Percentiles rank a stretch among this genome's conserved stretches.
Evolutionary conservation across 92 coral and sea anemone species (phyloP).

Genomic region (Epizoanthus stellaris): DNA sequence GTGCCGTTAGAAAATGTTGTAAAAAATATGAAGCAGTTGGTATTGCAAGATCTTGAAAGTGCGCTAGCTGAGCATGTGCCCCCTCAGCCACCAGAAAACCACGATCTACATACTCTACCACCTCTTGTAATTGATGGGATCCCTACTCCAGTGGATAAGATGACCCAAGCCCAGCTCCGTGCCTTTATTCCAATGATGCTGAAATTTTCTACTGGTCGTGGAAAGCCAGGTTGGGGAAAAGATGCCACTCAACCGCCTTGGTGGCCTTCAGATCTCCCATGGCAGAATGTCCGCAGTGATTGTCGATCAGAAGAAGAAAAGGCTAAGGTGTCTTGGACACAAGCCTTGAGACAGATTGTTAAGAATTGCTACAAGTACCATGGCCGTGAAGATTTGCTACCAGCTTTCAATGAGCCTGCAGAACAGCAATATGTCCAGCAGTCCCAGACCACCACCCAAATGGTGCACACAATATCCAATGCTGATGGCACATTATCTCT

Average conservation of each 20-base stretch:
- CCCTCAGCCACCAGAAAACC: slow-evolving; percentile 92
- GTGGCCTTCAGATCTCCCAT: slow-evolving; percentile 99
- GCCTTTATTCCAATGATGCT: slow-evolving; percentile 99
- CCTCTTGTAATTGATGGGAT: slow-evolving; percentile 98
- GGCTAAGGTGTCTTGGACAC: slow-evolving; percentile 98
- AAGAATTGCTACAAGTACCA: slow-evolving; percentile 99
- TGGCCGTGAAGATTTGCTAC: slow-evolving; percentile 95
- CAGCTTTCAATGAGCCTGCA: slow-evolving; percentile 82
- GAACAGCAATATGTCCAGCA: slow-evolving; percentile 74
- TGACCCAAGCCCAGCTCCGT: slow-evolving; percentile 99
- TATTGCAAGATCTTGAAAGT: slow-evolving; percentile 91
- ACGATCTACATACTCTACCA: slow-evolving; percentile 89
- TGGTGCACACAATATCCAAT: slow-evolving; percentile 98
- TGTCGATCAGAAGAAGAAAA: slow-evolving; percentile 97
- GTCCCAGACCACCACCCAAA: slow-evolving; percentile 81
- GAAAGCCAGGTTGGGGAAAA: slow-evolving; percentile 99
- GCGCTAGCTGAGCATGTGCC: slow-evolving; percentile 99
- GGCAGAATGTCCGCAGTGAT: slow-evolving; percentile 99
- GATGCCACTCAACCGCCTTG: slow-evolving; percentile 96
- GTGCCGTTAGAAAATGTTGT: slow-evolving; percentile 96
- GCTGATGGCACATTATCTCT: slow-evolving; percentile 98
- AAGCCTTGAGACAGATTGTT: slow-evolving; percentile 93
- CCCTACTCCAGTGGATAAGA: slow-evolving; percentile 99
- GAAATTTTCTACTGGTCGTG: slow-evolving; percentile 98
- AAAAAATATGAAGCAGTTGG: slow-evolving; percentile 85